Evolutionary conservation across 37 sponge, comb jelly and placozoan species (phyloP), one percentile per base, ranked within the genome.

Genomic region (Sycon ciliatum): DNA sequence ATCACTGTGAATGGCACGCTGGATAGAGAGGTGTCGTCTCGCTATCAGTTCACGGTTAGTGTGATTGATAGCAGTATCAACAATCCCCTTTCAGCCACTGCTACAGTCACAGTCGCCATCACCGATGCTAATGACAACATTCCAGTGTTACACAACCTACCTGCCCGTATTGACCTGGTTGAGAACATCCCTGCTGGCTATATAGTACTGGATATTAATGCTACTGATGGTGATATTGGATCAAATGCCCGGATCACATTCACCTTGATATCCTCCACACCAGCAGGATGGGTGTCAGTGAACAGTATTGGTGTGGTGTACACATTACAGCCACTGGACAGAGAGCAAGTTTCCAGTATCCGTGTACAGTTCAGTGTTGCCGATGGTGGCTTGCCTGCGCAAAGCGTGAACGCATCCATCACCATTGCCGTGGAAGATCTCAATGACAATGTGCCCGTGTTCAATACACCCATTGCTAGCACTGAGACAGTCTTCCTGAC

Each of bases 391-490:
- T n/a, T n/a, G n/a, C n/a, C n/a, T n/a, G n/a, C n/a, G n/a, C n/a
- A n/a, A n/a, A n/a, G n/a, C n/a, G n/a, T n/a, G n/a, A n/a, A n/a
- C n/a, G 83, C 76, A n/a, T 71, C 64, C 28, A 63, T 89, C 33
- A 61, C 39, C 0, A 73, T 89, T 22, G 38, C 39, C 42, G 74
- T 89, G 0, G 27, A 62, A 31, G 86, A 85, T 36, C 67, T 76
- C 37, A 89, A 89, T 74, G 92, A 91, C 65, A 78, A 87, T 71
- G 53, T 73, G 23, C 92, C 92, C 20, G 69, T 58, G 22, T 74
- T 91, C n/a, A 82, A 76, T 32, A 80, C 88, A 13, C 20, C 67
- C 33, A 66, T n/a, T n/a, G n/a, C n/a, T n/a, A n/a, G n/a, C n/a
- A n/a, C n/a, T n/a, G n/a, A n/a, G n/a, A n/a, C n/a, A n/a, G n/a